phyloP scores from a whole-genome alignment of 2,888 invertebrate genomes.

The Leistus spinibarbis region DNA sequence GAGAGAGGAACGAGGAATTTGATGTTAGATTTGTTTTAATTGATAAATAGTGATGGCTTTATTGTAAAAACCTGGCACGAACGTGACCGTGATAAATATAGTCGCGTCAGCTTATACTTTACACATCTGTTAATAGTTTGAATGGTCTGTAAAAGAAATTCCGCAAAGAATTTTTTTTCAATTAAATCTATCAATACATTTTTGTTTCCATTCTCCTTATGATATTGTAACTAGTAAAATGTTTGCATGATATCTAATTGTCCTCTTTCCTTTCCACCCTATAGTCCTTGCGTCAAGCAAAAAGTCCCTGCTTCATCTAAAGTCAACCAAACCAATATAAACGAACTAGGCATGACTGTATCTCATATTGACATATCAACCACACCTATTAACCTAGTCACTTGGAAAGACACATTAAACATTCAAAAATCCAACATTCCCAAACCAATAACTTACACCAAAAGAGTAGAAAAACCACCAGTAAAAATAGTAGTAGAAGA shows the following conservation, averaged over 20 bases:
- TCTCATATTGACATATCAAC: slow-evolving; percentile 44
- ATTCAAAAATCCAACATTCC: not conserved
- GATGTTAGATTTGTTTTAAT: not conserved
- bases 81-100: too few species aligned
- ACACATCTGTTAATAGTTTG: too few species aligned
- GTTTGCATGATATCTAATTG: slow-evolving; percentile 39
- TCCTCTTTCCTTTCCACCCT: slow-evolving; percentile 40
- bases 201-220: slow-evolving; percentile 51
- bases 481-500: not conserved
- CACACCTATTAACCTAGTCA: slow-evolving; percentile 44
- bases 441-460: not conserved
- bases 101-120: too few species aligned
- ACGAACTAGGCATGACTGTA: slow-evolving; percentile 53
- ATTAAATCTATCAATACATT: not conserved
- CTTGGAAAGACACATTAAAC: slow-evolving; percentile 49
- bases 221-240: slow-evolving; percentile 4
- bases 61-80: too few species aligned
- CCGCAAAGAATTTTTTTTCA: not conserved
- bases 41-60: not conserved
- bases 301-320: slow-evolving; percentile 47
- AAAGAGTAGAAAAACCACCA: not conserved
- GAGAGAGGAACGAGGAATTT: slow-evolving; percentile 53
- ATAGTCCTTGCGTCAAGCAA: slow-evolving; percentile 46
- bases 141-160: not conserved
- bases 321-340: slow-evolving; percentile 54